Base-by-base conservation (phyloP, 64 coral and sea anemone species). In the Montipora cactus region DNA sequence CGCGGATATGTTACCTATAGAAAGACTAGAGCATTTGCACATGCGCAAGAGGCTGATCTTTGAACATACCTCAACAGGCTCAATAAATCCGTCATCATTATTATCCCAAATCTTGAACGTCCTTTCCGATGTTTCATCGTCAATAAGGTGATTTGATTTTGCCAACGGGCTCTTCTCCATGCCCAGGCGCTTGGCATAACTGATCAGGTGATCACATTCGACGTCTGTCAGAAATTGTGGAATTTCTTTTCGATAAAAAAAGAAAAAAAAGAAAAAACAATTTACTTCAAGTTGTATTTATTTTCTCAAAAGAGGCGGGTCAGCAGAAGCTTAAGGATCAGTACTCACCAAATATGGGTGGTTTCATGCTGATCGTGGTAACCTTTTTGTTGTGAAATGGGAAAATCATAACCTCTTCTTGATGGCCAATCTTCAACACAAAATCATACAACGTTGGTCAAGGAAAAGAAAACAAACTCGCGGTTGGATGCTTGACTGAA, bases 131-230 rank as follows among this genome's bases (percentile, higher is more conserved):
- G 95, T 97, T 82, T 97, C 95, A 25, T 97, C 95, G 16, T 94
- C 89, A 77, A 97, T 88, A 21, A 67, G 67, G 2, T 7, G 18
- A 19, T 81, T 55, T 48, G 90, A 77, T 58, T 91, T 94, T 20
- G 81, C 87, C 14, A 94, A 78, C 1, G 95, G 95, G 59, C 95
- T 97, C 59, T 88, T 88, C 89, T 97, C 91, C 21, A 97, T 77
- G 5, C 95, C 95, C n/a, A 97, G 86, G 25, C 93, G 95, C n/a
- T 91, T 94, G 5, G 95, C 92, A 11, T 92, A 79, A 44, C 87
- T 89, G 12, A 97, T 76, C 5, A 97, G 83, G 7, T 97, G 96
- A 75, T 97, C 93, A 59, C 96, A 97, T 78, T 97, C 96, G 11
- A 81, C 89, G 11, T 79, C 55, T 23, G 72, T 95, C 69, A 97